Percentiles rank a stretch among this genome's conserved stretches.
phyloP scores from a whole-genome alignment of 1,140 invertebrate genomes.

The Hypothenemus hampei region DNA sequence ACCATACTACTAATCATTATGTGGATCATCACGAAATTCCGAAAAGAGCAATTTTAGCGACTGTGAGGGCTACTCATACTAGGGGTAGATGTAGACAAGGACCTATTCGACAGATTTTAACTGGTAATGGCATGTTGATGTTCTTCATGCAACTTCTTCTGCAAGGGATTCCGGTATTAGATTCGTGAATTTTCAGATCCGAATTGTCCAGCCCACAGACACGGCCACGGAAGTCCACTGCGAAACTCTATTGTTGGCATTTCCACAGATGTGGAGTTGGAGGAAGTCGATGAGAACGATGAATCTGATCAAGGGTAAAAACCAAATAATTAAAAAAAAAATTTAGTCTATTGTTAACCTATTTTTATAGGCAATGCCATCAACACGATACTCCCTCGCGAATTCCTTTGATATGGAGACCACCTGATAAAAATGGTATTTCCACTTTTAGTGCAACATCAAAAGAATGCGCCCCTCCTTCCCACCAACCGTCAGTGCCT shows the following conservation, averaged over 20 bases:
- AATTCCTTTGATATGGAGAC: constrained; percentile 61
- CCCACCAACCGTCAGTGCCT: constrained; percentile 57
- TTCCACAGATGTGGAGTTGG: constrained; percentile 35
- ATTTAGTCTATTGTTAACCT: not conserved
- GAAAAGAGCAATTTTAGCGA: constrained; percentile 42
- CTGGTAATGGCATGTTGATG: constrained; percentile 31
- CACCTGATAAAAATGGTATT: constrained; percentile 42
- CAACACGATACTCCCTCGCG: constrained; percentile 66
- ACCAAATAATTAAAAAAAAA: not conserved
- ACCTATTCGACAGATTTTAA: constrained; percentile 40
- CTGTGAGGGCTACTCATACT: constrained; percentile 38
- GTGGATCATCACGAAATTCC: constrained; percentile 40
- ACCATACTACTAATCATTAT: constrained; percentile 32
- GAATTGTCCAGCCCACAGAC: constrained; percentile 35
- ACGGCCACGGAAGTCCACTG: constrained; percentile 31
- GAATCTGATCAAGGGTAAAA: constrained; percentile 43
- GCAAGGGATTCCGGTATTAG: no score
- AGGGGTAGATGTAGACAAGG: constrained; percentile 40
- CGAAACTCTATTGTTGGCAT: constrained; percentile 32
- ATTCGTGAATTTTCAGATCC: constrained; percentile 26
- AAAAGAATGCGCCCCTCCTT: constrained; percentile 16
- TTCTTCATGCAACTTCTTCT: no score
- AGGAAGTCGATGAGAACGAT: constrained; percentile 43
- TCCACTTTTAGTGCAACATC: constrained; percentile 37
- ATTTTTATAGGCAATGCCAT: constrained; percentile 41